Evolutionary conservation across 2,797 vertebrate species (phyloP).

Genomic region (Channa striata): DNA sequence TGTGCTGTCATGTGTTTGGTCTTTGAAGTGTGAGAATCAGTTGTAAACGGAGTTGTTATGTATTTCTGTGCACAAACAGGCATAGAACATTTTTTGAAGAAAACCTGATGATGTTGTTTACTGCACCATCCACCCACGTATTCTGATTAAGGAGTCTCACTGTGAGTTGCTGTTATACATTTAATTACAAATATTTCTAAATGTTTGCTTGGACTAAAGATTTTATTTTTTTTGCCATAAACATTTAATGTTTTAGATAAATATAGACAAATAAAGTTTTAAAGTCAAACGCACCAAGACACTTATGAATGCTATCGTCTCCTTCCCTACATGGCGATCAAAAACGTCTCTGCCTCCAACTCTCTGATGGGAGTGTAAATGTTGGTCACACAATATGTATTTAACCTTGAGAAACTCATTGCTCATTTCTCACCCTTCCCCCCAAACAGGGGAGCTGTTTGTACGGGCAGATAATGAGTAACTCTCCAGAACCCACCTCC

Average conservation of each 20-base stretch:
- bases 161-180: not conserved
- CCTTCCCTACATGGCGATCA: slow-evolving; percentile 6
- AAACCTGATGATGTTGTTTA: not conserved
- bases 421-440: slow-evolving; percentile 55
- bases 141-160: not conserved
- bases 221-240: not conserved
- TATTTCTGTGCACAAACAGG: not conserved
- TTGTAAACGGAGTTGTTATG: not conserved
- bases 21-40: not conserved
- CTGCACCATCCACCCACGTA: not conserved
- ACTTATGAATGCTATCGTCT: slow-evolving; percentile 1
- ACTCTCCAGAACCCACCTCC: slow-evolving; percentile 56
- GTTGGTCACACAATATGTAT: slow-evolving; percentile 42
- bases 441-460: slow-evolving; percentile 42
- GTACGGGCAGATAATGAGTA: slow-evolving; percentile 64
- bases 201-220: no score
- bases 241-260: not conserved
- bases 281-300: not conserved
- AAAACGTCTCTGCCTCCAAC: slow-evolving; percentile 16
- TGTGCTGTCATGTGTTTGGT: not conserved
- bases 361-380: slow-evolving; percentile 33
- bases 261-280: not conserved
- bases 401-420: slow-evolving; percentile 73
- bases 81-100: not conserved
- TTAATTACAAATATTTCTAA: no score